Conservation (phyloP, 2,888 invertebrate species). For the Brachylomia viminalis region DNA sequence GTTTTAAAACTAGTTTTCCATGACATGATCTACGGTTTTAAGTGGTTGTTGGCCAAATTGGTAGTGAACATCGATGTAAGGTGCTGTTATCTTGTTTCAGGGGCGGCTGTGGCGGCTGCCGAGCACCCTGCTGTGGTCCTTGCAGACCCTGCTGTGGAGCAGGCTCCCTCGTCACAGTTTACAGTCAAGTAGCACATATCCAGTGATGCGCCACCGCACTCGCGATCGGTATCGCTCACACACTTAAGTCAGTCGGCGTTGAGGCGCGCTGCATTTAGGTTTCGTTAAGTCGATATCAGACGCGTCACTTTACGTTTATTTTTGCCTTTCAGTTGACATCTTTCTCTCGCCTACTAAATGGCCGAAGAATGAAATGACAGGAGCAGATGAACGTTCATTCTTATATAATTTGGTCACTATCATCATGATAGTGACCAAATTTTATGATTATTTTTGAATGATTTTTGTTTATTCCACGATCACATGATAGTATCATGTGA, state of each 20-base stretch:
- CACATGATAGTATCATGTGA: no score
- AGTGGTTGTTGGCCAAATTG: background rate
- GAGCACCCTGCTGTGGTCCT: conserved; percentile 67
- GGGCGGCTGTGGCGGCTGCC: conserved; percentile 73
- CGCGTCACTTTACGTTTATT: background rate
- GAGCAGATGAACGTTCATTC: background rate
- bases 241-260: background rate
- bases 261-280: background rate
- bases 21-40: background rate
- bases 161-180: conserved; percentile 87
- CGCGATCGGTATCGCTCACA: conserved; percentile 47
- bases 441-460: no score
- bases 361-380: background rate
- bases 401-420: background rate
- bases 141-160: conserved; percentile 73
- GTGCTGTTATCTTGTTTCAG: conserved; percentile 65
- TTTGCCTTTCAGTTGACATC: background rate
- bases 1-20: background rate
- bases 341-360: background rate
- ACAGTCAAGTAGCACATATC: conserved; percentile 90
- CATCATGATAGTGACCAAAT: no score
- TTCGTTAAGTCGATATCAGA: background rate
- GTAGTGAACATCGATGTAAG: background rate
- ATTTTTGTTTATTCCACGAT: no score
- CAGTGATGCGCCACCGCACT: conserved; percentile 78